Base-by-base conservation (phyloP, 2,888 invertebrate genomes). In the Xylophagus ater region DNA sequence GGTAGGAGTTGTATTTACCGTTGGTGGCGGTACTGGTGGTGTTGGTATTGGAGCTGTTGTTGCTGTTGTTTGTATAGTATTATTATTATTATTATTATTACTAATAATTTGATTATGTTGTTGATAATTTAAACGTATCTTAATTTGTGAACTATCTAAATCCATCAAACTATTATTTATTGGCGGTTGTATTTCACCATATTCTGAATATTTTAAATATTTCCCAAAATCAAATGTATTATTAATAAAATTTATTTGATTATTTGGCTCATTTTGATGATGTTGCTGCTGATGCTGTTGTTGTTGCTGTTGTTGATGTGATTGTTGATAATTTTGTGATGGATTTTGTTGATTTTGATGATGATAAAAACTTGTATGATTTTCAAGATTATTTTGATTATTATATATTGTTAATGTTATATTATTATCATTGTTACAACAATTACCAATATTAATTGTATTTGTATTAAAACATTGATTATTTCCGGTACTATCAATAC, bases 151-250 rank as follows among this genome's bases (percentile, higher is more conserved):
- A 23, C 52, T 58, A 50, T 62, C 62, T 47, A 62, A 53, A 49
- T 62, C 62, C 41, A 62, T 54, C 20, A 62, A 51, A 42, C 57
- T 59, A 31, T 48, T 49, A 41, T n/a, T n/a, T n/a, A 32, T 35
- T 21, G 26, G 26, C 5, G 26, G 26, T 10, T 42, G 34, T 38
- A 48, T 49, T 25, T 50, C 51, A 30, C 45, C 55, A 41, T 57
- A 62, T 38, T 62, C 62, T 26, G 62, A 57, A 47, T 63, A 61
- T 10, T 62, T 58, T 43, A 62, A 55, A 56, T 62, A 62, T 53
- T 62, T 62, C 37, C 60, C 54, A 47, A 62, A 62, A 51, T 62
- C 62, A 49, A 63, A 63, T 44, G 62, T 60, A 46, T 62, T 60
- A 49, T 62, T 61, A 37, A 62, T 62, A 37, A 7, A 9, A 21